Conservation (phyloP, 1,140 invertebrate species). For the Anthonomus grandis region DNA sequence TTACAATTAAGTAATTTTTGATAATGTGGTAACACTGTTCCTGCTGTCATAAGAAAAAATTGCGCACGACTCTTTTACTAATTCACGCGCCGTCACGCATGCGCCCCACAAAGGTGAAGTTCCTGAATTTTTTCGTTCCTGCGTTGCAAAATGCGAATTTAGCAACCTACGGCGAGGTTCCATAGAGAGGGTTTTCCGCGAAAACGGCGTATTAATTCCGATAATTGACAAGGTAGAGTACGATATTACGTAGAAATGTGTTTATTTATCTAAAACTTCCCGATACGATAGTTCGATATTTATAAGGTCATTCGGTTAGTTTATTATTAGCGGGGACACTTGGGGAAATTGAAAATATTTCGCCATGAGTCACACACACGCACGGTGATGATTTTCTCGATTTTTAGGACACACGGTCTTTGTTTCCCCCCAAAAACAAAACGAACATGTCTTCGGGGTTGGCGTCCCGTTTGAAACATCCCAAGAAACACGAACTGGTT, state of each 20-base stretch:
- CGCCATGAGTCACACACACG: conserved; percentile 19
- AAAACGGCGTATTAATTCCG: conserved; percentile 18
- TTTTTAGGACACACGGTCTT: conserved; percentile 26
- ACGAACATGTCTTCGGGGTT: conserved; percentile 47
- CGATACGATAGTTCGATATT: not conserved
- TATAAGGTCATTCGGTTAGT: not conserved
- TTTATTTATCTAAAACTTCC: conserved; percentile 6
- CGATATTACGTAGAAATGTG: not conserved
- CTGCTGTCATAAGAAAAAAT: too few species aligned
- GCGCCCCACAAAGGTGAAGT: too few species aligned
- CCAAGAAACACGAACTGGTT: conserved; percentile 45
- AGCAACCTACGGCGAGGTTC: too few species aligned
- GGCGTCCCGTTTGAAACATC: conserved; percentile 44
- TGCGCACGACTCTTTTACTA: too few species aligned
- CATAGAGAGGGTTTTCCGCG: conserved; percentile 18
- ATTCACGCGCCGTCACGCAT: too few species aligned
- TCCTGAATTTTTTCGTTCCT: too few species aligned
- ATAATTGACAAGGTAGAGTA: conserved; percentile 20
- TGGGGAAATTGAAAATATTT: conserved; percentile 7
- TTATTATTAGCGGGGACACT: not conserved
- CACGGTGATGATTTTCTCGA: conserved; percentile 3
- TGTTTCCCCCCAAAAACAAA: conserved; percentile 20
- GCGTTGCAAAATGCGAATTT: too few species aligned
- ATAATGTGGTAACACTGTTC: too few species aligned
- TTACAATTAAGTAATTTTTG: too few species aligned